Conservation (phyloP, 2,888 invertebrate genomes). For the Anorthoa munda region DNA sequence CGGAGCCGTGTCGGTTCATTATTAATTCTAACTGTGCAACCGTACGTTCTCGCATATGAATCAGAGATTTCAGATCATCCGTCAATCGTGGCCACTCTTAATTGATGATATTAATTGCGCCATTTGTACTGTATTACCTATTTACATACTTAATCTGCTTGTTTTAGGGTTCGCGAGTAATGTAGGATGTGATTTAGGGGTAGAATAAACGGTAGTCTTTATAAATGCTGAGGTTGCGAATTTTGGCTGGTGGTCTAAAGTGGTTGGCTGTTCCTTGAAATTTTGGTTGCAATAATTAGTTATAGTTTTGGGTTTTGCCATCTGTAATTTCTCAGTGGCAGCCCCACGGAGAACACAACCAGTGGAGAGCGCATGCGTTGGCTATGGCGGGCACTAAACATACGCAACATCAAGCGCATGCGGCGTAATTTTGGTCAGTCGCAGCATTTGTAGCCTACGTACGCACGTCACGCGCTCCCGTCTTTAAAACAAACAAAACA, state of each 20-base stretch:
- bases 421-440: too few species aligned
- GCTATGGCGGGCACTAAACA: too few species aligned
- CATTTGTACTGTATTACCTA: slow-evolving; percentile 40
- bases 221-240: not conserved
- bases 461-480: too few species aligned
- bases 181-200: not conserved
- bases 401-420: too few species aligned
- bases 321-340: too few species aligned
- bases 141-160: slow-evolving; percentile 16
- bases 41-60: slow-evolving; percentile 78
- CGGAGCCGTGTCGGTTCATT: slow-evolving; percentile 59
- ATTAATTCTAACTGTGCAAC: slow-evolving; percentile 71
- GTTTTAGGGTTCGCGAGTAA: slow-evolving; percentile 5
- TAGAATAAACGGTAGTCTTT: not conserved
- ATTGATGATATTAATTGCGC: slow-evolving; percentile 79
- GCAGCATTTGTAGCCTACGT: too few species aligned
- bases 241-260: not conserved
- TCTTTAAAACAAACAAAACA: too few species aligned
- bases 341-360: too few species aligned
- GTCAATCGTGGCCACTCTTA: slow-evolving; percentile 79
- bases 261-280: not conserved
- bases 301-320: too few species aligned
- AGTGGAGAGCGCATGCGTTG: too few species aligned
- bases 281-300: too few species aligned
- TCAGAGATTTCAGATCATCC: slow-evolving; percentile 78